Evolutionary conservation across 2,113 vertebrate species (phyloP), one percentile per base, ranked within the genome.

Genomic region (Thamnophis sirtalis): DNA sequence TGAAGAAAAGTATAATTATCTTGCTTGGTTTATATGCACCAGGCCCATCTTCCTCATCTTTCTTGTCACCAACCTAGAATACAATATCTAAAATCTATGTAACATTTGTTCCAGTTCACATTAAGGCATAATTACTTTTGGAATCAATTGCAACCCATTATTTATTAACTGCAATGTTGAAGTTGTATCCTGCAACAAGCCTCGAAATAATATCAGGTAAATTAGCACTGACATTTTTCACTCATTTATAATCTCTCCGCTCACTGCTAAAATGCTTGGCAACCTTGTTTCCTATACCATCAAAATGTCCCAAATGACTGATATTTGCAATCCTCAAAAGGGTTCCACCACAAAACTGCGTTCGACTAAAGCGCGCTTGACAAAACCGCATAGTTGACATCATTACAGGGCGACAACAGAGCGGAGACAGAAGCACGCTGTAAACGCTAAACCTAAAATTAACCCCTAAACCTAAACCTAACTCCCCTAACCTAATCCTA

Each of bases 71-170:
- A 89, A 49, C 49, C 87, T 93, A 87, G 93, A 94, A 95, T 93
- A 63, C 26, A 93, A 95, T 93, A 92, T 96, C 89, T 92, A 51
- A 2, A 89, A 91, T 90, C 91, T 13, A 56, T 91, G 38, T 92
- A 91, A 92, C 33, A 92, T 95, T 94, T 95, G 88, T 95, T 94
- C 92, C 93, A 92, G 91, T 92, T 95, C 95, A 95, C 90, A 94
- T 94, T 90, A 94, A 96, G 95, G 93, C 63, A 49, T 90, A 94
- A 96, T 95, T 94, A 95, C 85, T 94, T 96, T 92, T 89, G 1
- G 0, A 93, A 90, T 89, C 33, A 92, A 91, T 91, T 95, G 93
- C 93, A 95, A 93, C 73, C 91, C 51, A 56, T 89, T 92, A 17
- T 56, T 86, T 92, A 94, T 63, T 89, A 93, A 95, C 93, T 4